Conservation (phyloP, 2,888 invertebrate genomes). For the Pristionchus arcanus region DNA sequence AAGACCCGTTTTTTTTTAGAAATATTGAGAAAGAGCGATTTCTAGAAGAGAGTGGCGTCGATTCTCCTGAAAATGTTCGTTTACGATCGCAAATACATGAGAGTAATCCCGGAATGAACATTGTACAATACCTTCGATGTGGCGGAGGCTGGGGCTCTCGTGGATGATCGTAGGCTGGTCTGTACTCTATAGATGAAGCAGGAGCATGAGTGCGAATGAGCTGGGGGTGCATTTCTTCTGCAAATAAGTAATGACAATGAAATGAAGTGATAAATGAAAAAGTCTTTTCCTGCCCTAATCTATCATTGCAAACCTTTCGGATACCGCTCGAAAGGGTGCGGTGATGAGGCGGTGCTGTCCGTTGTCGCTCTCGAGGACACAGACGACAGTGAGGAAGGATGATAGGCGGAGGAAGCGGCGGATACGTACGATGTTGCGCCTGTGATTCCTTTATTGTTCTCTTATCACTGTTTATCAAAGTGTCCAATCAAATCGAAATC, state of each 20-base stretch:
- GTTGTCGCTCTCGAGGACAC: neutral
- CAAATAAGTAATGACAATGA: no score
- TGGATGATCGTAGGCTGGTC: neutral
- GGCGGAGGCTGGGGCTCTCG: constrained; percentile 27
- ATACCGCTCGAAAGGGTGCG: neutral
- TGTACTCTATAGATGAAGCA: neutral
- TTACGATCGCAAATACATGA: neutral
- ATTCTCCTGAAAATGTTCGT: constrained; percentile 24
- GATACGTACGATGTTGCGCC: neutral
- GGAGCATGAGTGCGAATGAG: constrained; percentile 1
- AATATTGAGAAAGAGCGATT: neutral
- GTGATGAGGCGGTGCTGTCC: neutral
- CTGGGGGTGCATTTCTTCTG: constrained; percentile 12
- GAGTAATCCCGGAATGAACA: neutral
- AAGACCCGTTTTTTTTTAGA: neutral
- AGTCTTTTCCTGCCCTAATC: neutral
- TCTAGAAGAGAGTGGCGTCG: constrained; percentile 41
- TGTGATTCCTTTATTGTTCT: neutral
- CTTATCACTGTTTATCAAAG: no score
- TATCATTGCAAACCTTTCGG: neutral
- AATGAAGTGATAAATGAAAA: neutral
- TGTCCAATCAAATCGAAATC: neutral
- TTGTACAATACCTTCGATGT: constrained; percentile 42
- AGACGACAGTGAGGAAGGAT: constrained; percentile 9
- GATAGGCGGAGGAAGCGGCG: constrained; percentile 28